Evolutionary conservation across 2,113 vertebrate genomes (phyloP), one percentile per base, ranked within the genome.

Genomic region (Prunella himalayana): DNA sequence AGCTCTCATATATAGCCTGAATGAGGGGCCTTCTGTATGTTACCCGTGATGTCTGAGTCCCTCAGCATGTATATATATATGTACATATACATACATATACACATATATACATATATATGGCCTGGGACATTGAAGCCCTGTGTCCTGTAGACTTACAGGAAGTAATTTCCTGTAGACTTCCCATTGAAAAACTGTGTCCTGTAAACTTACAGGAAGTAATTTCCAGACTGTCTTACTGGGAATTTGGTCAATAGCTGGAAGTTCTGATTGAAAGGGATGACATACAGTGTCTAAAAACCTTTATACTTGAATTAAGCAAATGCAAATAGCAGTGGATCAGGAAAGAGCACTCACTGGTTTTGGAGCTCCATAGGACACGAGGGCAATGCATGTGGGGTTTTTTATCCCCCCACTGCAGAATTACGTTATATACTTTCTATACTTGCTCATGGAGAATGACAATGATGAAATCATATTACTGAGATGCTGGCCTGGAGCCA

Each of bases 391-490:
- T 16, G 5, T 47, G 17, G 2, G 0, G 0, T 2, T 50, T 15
- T 49, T 56, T 31, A 5, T 9, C 11, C 18, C 20, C 2, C 12
- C 19, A 3, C n/a, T 31, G 7, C 18, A 81, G n/a, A 81, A 35
- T 61, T 57, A 16, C 5, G 28, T 33, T 72, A 28, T 35, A 11
- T 35, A 10, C 49, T 77, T 63, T 76, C 25, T 9, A 2, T 57
- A 21, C 1, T 88, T 0, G 0, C 1, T 57, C 9, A 63, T 10
- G 5, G 15, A 57, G 1, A 0, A 35, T 51, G 31, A n/a, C 35
- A 56, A 37, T 12, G 28, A 31, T 65, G 10, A 77, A 88, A 35
- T 47, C 12, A 5, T n/a, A 37, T 11, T 23, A 11, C 12, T 33
- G 70, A 78, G 11, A 27, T 51, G 21, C 21, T 57, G 18, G 2